phyloP scores from a whole-genome alignment of 1,140 invertebrate genomes.

The Calycopis cecrops region DNA sequence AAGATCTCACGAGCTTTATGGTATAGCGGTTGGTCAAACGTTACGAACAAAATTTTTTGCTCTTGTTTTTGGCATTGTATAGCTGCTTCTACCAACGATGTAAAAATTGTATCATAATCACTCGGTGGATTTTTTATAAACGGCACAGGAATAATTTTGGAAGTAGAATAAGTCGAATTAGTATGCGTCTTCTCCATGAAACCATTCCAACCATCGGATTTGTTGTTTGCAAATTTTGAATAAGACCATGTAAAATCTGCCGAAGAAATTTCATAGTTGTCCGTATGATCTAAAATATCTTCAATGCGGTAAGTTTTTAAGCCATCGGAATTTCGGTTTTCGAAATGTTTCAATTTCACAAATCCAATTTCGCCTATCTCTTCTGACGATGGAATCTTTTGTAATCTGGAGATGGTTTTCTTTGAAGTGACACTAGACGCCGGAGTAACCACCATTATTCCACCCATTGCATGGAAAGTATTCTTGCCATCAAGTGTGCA shows the following conservation, averaged over 20 bases:
- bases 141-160: conserved; percentile 12
- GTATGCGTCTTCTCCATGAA: conserved; percentile 13
- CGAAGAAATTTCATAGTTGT: conserved; percentile 16
- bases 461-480: conserved; percentile 35
- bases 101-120: conserved; percentile 17
- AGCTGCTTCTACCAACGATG: conserved; percentile 15
- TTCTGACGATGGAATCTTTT: conserved; percentile 15
- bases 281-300: conserved; percentile 14
- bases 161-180: conserved; percentile 7
- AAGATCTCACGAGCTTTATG: conserved; percentile 15
- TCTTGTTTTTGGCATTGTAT: conserved; percentile 15
- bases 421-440: conserved; percentile 23
- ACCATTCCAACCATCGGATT: conserved; percentile 13
- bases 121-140: conserved; percentile 15
- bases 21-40: conserved; percentile 12
- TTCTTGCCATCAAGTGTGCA: conserved; percentile 31
- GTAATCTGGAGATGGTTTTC: conserved; percentile 21
- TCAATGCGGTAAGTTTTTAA: conserved; percentile 12
- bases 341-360: conserved; percentile 14
- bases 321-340: conserved; percentile 12
- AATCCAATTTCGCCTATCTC: conserved; percentile 16
- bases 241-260: conserved; percentile 15
- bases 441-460: conserved; percentile 24
- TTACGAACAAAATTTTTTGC: conserved; percentile 14
- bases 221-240: conserved; percentile 17